These are phyloP conservation scores for Syngnathus acus DNA, from an alignment of 2,797 vertebrate genomes.

Conservation along the genomic window DNA sequence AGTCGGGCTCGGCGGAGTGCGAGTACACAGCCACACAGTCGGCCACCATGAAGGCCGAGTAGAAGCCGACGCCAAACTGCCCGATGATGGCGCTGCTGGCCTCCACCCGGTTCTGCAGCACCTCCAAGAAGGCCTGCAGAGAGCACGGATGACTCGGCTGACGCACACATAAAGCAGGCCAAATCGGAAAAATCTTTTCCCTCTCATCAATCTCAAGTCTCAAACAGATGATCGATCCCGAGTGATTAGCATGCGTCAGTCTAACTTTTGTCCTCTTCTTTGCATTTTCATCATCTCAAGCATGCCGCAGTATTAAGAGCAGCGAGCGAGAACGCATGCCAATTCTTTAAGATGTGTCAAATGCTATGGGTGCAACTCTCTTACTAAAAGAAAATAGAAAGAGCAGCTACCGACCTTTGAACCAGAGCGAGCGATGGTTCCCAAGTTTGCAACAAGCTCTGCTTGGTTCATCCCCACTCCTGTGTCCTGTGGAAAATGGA, in stretches of 20 bases:
- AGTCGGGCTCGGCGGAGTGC: constrained; percentile 62
- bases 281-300: too few relatives aligned
- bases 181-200: neutral
- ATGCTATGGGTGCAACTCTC: too few relatives aligned
- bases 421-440: constrained; percentile 90
- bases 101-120: constrained; percentile 82
- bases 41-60: constrained; percentile 95
- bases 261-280: too few relatives aligned
- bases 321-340: too few relatives aligned
- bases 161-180: neutral
- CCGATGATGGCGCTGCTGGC: constrained; percentile 89
- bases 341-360: neutral
- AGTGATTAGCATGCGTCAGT: too few relatives aligned
- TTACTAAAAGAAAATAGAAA: neutral
- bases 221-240: too few relatives aligned
- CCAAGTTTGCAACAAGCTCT: constrained; percentile 86
- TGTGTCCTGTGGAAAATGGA: constrained; percentile 75
- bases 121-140: constrained; percentile 80
- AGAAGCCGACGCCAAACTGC: constrained; percentile 98
- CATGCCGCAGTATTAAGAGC: too few relatives aligned
- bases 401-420: constrained; percentile 79
- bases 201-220: neutral
- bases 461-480: constrained; percentile 91
- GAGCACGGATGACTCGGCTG: neutral
- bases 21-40: constrained; percentile 90